Base-by-base conservation (phyloP, 2,888 invertebrate genomes). In the Eristalinus aeneus region DNA sequence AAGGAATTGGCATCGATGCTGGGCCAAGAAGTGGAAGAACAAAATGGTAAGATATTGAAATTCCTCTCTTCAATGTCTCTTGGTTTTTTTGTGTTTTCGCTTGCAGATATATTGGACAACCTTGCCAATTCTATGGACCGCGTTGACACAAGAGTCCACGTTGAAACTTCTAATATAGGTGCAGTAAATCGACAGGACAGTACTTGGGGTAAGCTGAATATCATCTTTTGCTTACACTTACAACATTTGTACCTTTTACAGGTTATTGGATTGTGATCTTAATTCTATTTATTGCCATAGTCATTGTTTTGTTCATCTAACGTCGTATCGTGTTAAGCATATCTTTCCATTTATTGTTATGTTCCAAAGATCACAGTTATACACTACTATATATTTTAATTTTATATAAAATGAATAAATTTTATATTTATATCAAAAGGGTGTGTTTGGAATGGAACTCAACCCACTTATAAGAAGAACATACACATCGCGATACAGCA, bases 1-100 rank as follows among this genome's bases (percentile, higher is more conserved):
- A 96, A 96, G 89, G 93, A 95, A 89, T 94, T 97, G 89, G 97
- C 97, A 8, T 92, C 95, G 63, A 95, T 95, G 64, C 95, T 97
- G 88, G 95, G 95, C 11, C 94, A 93, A 89, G 97, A 97, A 93
- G 96, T 97, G 0, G 95, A 96, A 89, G 92, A 94, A 88, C 97
- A 97, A 89, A 96, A 96, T 93, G 96, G 96, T 96, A 91, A 90
- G 90, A 61, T 69, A 22, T 0, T 34, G 0, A 12, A 5, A 10
- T 22, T 22, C 1, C 12, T 4, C 10, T 1, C 27, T 0, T 56
- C 2, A 34, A 22, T 0, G 12, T 56, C 6, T 32, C 12, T 53
- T 34, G 27, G 16, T 5, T 53, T 53, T 72, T 46, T n/a, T n/a
- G n/a, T n/a, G n/a, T 61, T 93, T 93, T 11, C 89, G 6, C 16